Base-by-base conservation (phyloP, 53 echinoderm and acorn worm genomes). In the Luidia sarsii region DNA sequence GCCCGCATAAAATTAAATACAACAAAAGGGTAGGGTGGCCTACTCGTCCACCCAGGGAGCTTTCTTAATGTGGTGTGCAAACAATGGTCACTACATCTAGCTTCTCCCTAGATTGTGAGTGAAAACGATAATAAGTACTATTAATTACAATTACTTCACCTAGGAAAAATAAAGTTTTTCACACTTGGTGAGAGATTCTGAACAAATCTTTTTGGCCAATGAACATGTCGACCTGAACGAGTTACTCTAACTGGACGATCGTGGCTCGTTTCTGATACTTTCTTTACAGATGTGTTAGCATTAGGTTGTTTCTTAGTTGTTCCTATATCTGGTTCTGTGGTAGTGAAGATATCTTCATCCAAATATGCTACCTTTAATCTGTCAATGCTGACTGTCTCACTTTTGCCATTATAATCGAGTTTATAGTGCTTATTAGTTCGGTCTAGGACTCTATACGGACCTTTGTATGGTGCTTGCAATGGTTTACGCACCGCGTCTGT, bases 351-450 rank as follows among this genome's bases (percentile, higher is more conserved):
- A 3, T n/a, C 5, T 1, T 35, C 35, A 11, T 87, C 79, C 16
- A 67, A 24, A 33, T 84, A 74, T 7, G 84, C 84, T 7, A 79
- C 79, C 43, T 88, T 88, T 2, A 88, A 33, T 2, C 59, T 51
- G 31, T 79, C 89, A 24, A 84, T 35, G 59, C 57, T 73, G 30
- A 89, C 63, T 6, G 64, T 33, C 22, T 84, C 75, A 1, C 5
- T 23, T 22, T 66, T 60, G 2, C 65, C 68, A 27, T 72, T 29
- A 13, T 53, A 15, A 0, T 35, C 60, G 10, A 88, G 29, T 1
- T 38, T 83, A 41, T 75, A 88, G 28, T 48, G 27, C 13, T 66
- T 64, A 30, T 74, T 51, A 20, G 7, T 66, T 1, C 85, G 65
- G 28, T 64, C 57, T 4, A 85, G 19, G 9, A 85, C 43, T 13